Evolutionary conservation across 2,113 vertebrate species (phyloP), one percentile per base, ranked within the genome.

Genomic region (Excalfactoria chinensis): DNA sequence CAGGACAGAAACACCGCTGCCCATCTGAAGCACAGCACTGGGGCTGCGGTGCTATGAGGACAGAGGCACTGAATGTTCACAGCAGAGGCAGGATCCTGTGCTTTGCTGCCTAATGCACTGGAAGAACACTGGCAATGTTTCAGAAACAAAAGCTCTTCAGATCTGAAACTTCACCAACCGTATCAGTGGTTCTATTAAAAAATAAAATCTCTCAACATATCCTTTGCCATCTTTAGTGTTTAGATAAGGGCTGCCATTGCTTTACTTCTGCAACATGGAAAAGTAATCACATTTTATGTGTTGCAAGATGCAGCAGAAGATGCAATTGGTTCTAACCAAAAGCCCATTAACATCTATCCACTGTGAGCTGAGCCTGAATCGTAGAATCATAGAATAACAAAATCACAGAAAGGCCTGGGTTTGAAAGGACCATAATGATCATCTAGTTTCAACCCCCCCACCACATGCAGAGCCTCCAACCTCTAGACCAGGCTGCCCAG

Each of bases 1-100:
- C 56, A 17, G 72, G 48, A 46, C 62, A 46, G 74, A 34, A 34
- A 7, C 28, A 1, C 16, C 4, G 5, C 30, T 0, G 0, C 56
- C 21, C 15, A 20, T 41, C 79, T 46, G 75, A 25, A 2, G 40
- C 4, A 1, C 25, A 8, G 62, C 55, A 25, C 32, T 1, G 9
- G 7, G 34, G 56, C 46, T n/a, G 34, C 7, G 0, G 3, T 20
- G 77, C 66, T 35, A 46, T 30, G 3, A 41, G 51, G 32, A 2
- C 1, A 9, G 8, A 7, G 67, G 48, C 32, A 16, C 49, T 53
- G 48, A 40, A 48, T 32, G 49, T 76, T 64, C 48, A 22, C 26
- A 62, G 68, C 53, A 60, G 49, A 48, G 43, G 14, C 17, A 58
- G 63, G 22, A 66, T 35, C n/a, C 46, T 55, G 83, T 25, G 11